phyloP scores from a whole-genome alignment of 2,797 vertebrate species.

The Manis crassicaudata region DNA sequence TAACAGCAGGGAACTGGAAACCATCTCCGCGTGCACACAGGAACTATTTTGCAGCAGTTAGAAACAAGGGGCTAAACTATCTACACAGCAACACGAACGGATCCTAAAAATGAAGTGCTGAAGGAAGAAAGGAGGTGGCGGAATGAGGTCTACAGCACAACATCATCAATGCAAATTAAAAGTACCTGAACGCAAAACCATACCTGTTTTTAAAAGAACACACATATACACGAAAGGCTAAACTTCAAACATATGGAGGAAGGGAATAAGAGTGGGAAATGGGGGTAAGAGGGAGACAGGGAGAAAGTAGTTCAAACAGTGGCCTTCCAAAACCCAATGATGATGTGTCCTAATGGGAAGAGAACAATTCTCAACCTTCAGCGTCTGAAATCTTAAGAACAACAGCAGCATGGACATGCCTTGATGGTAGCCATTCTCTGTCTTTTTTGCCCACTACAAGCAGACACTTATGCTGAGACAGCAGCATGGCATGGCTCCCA shows the following conservation, averaged over 20 bases:
- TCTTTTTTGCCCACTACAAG: not conserved
- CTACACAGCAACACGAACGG: not conserved
- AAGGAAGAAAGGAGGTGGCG: not conserved
- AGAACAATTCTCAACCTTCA: not conserved
- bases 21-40: not conserved
- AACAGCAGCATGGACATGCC: not conserved
- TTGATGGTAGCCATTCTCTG: not conserved
- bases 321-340: not conserved
- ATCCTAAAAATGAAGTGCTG: not conserved
- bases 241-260: not conserved
- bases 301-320: not conserved
- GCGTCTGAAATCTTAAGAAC: not conserved
- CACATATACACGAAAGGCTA: not conserved
- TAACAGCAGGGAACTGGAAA: not conserved
- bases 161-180: not conserved
- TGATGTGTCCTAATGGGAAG: not conserved
- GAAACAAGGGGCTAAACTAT: not conserved
- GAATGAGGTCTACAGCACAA: too few species aligned
- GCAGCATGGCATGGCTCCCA: not conserved
- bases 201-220: not conserved
- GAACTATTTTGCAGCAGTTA: not conserved
- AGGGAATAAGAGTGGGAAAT: not conserved
- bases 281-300: not conserved
- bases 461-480: not conserved
- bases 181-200: not conserved